These are phyloP conservation scores for Meteorus cinctellus DNA, from an alignment of 2,888 invertebrate genomes.

Conservation along the genomic window DNA sequence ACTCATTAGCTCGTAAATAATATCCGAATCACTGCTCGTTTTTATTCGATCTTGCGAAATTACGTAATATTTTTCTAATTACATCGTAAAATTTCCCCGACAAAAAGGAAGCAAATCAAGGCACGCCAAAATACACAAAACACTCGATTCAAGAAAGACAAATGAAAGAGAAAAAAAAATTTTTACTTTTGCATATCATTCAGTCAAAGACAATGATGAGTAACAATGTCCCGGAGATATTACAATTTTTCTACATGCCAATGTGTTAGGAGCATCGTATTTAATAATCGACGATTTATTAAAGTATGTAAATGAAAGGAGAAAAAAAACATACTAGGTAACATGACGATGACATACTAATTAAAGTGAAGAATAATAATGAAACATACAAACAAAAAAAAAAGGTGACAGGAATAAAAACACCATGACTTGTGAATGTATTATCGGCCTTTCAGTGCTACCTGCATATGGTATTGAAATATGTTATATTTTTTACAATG, in stretches of 20 bases:
- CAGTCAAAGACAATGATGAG: constrained; percentile 22
- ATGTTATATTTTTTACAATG: constrained; percentile 73
- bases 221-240: constrained; percentile 21
- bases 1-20: constrained; percentile 45
- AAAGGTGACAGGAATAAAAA: constrained; percentile 50
- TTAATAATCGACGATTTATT: constrained; percentile 31
- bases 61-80: constrained; percentile 65
- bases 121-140: constrained; percentile 40
- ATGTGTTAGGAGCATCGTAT: constrained; percentile 42
- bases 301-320: constrained; percentile 11
- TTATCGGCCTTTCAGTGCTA: constrained; percentile 72
- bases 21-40: constrained; percentile 38
- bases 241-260: constrained; percentile 38
- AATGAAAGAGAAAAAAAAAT: constrained; percentile 33
- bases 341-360: neutral
- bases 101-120: constrained; percentile 29
- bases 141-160: constrained; percentile 40
- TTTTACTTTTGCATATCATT: constrained; percentile 21
- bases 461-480: constrained; percentile 73
- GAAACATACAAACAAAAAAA: constrained; percentile 1
- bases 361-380: constrained; percentile 3
- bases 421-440: constrained; percentile 69
- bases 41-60: constrained; percentile 53
- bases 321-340: constrained; percentile 18
- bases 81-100: constrained; percentile 16